Conservation (phyloP, 2,888 invertebrate species). For the Herminia tarsipennalis region DNA sequence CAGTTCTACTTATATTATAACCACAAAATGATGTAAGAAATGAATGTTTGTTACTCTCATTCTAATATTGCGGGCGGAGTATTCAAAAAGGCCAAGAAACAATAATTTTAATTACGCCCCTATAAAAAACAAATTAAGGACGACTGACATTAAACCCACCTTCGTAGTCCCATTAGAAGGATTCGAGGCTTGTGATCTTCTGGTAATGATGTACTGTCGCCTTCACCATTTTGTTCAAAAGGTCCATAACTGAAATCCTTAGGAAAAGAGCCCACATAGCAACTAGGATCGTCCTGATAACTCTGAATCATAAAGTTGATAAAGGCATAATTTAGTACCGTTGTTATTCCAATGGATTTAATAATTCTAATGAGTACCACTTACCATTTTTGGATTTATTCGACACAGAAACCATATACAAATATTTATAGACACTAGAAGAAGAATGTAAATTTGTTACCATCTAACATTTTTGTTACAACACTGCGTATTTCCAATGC, state of each 20-base stretch:
- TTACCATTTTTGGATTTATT: constrained; percentile 33
- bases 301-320: constrained; percentile 54
- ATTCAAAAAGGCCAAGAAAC: too few relatives aligned
- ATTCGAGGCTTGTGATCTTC: constrained; percentile 96
- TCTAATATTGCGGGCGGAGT: too few relatives aligned
- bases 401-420: constrained; percentile 20
- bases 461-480: constrained; percentile 25
- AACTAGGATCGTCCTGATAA: constrained; percentile 80
- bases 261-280: constrained; percentile 90
- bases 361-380: constrained; percentile 6
- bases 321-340: constrained; percentile 19
- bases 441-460: constrained; percentile 13
- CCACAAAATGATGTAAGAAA: too few relatives aligned
- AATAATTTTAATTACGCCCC: too few relatives aligned
- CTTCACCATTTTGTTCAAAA: constrained; percentile 93
- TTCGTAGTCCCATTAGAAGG: constrained; percentile 96
- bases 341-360: constrained; percentile 10
- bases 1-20: too few relatives aligned
- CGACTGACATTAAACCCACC: too few relatives aligned
- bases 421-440: constrained; percentile 13
- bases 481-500: constrained; percentile 34
- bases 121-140: too few relatives aligned
- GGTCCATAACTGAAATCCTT: constrained; percentile 97
- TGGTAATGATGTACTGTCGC: constrained; percentile 84
- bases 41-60: too few relatives aligned